These are phyloP conservation scores for Hycleus phaleratus DNA, from an alignment of 1,140 invertebrate genomes.

Conservation along the genomic window DNA sequence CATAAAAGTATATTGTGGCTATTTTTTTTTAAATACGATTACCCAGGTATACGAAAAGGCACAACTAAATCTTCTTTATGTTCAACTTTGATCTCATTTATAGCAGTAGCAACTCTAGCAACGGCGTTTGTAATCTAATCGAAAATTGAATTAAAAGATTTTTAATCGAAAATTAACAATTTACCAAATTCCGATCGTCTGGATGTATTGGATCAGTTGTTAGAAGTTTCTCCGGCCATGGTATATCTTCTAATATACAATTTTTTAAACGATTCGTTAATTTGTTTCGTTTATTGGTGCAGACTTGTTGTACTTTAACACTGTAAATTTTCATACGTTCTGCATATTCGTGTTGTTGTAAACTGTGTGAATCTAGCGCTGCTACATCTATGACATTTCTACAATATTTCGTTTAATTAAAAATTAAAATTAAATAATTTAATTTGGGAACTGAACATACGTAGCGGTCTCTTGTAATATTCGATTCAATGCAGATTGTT, in stretches of 20 bases:
- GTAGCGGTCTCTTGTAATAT: constrained; percentile 82
- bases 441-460: constrained; percentile 48
- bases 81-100: constrained; percentile 64
- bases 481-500: constrained; percentile 78
- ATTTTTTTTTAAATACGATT: neutral
- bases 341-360: constrained; percentile 72
- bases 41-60: constrained; percentile 46
- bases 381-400: constrained; percentile 81
- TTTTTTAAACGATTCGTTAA: constrained; percentile 37
- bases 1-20: neutral
- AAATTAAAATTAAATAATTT: neutral
- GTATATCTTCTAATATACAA: constrained; percentile 51
- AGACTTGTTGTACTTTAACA: constrained; percentile 49
- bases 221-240: constrained; percentile 51
- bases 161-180: constrained; percentile 4
- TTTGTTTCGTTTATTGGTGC: constrained; percentile 40
- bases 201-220: constrained; percentile 44
- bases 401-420: constrained; percentile 20
- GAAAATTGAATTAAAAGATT: constrained; percentile 13
- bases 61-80: constrained; percentile 77
- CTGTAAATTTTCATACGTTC: constrained; percentile 67
- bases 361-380: constrained; percentile 66
- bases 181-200: constrained; percentile 52
- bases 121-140: constrained; percentile 56
- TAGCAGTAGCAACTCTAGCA: constrained; percentile 57